Conservation (phyloP, 2,797 vertebrate species). For the Bovichtus diacanthus region DNA sequence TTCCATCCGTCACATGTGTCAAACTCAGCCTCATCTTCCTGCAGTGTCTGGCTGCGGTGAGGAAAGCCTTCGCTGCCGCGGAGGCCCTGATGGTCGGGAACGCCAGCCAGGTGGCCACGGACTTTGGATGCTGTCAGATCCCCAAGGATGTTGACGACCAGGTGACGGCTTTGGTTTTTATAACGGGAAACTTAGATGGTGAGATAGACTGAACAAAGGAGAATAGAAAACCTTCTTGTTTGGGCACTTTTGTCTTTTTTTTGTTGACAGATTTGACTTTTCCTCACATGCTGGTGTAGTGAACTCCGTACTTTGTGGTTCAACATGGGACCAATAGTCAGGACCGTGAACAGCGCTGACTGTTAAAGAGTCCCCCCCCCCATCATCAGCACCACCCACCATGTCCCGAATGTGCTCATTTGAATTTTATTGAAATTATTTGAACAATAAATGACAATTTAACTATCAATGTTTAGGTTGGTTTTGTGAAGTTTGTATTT, state of each 20-base stretch:
- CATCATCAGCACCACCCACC: too few species aligned
- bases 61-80: constrained; percentile 80
- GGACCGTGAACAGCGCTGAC: not conserved
- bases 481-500: too few species aligned
- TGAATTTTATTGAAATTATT: too few species aligned
- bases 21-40: not conserved
- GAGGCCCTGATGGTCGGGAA: constrained; percentile 75
- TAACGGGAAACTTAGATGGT: not conserved
- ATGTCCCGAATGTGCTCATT: too few species aligned
- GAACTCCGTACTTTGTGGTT: not conserved
- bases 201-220: too few species aligned
- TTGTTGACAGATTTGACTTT: too few species aligned
- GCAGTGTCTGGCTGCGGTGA: constrained; percentile 82
- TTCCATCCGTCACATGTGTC: not conserved
- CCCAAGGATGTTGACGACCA: constrained; percentile 75
- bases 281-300: not conserved
- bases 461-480: too few species aligned
- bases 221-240: not conserved
- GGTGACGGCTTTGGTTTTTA: constrained; percentile 36
- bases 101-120: constrained; percentile 64
- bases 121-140: constrained; percentile 84
- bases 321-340: not conserved
- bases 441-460: too few species aligned
- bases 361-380: too few species aligned
- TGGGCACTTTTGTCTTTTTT: too few species aligned